Evolutionary conservation across 2,888 invertebrate species (phyloP), one percentile per base, ranked within the genome.

Genomic region (Baccha elongata): DNA sequence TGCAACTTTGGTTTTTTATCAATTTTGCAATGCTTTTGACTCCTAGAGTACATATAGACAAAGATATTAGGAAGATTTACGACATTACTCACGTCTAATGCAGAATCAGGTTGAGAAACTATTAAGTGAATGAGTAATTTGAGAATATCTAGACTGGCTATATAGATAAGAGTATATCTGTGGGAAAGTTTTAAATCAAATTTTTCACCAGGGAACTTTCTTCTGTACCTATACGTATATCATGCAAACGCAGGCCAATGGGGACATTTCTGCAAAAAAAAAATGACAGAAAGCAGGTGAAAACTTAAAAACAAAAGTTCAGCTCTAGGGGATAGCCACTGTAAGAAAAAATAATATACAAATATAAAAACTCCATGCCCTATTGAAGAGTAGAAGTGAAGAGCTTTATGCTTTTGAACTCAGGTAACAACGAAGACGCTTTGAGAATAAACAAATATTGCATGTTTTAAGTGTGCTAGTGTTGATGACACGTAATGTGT

Each of bases 401-500:
- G 67, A 55, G 55, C 10, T 55, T 48, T 40, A 11, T 58, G 15
- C 64, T 58, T 55, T 55, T 64, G 46, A 64, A 48, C 68, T 50
- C 13, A n/a, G 46, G 40, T 48, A 19, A 62, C 60, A 26, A 42
- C 42, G 42, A 44, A 42, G 60, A 60, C 42, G 40, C 67, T 50
- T 74, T 60, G 44, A 53, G n/a, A 46, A 55, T 40, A 40, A 55
- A 58, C 55, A 50, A 50, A 64, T 55, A 64, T 44, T 64, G 69
- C 64, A 74, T 64, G 46, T 32, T 50, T 48, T 44, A 58, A 80
- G 67, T 64, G 50, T 21, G 42, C 48, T 60, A 60, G 60, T 60
- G 60, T 29, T 48, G 69, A 52, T 58, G 67, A 74, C 55, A 65
- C 69, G 80, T 71, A 69, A 71, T 52, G 65, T 81, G 74, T 58